Conservation (phyloP, 2,888 invertebrate species). For the Trilocha varians region DNA sequence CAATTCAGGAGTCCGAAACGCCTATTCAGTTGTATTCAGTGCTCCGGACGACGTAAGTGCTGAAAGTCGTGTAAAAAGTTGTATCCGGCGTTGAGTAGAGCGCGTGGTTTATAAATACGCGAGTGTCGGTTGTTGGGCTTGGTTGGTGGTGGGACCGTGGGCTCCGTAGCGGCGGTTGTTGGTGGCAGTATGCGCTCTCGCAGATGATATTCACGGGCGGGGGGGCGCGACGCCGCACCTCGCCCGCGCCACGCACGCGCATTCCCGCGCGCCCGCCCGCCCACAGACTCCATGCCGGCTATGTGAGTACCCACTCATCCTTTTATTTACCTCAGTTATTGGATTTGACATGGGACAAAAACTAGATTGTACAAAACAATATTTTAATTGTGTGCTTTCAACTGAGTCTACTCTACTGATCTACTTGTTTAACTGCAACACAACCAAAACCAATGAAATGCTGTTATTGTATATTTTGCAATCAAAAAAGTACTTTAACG, state of each 20-base stretch:
- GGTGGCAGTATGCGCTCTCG: constrained; percentile 36
- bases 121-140: constrained; percentile 26
- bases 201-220: constrained; percentile 72
- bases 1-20: constrained; percentile 45
- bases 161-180: constrained; percentile 18
- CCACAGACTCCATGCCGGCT: constrained; percentile 42
- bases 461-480: no score
- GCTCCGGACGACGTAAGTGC: constrained; percentile 68
- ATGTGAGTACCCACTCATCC: constrained; percentile 36
- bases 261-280: constrained; percentile 35
- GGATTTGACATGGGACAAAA: constrained; percentile 4
- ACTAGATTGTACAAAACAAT: no score
- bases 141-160: constrained; percentile 16
- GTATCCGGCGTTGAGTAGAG: constrained; percentile 65
- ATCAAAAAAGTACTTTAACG: no score
- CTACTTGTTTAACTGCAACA: no score
- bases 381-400: no score
- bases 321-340: constrained; percentile 7
- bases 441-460: no score
- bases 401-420: no score
- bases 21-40: constrained; percentile 67
- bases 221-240: constrained; percentile 66
- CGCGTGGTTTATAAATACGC: constrained; percentile 68
- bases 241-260: constrained; percentile 47
- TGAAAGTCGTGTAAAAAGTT: constrained; percentile 72